Base-by-base conservation (phyloP, 2,113 vertebrate species). In the Cyphomyrus plagiostoma region DNA sequence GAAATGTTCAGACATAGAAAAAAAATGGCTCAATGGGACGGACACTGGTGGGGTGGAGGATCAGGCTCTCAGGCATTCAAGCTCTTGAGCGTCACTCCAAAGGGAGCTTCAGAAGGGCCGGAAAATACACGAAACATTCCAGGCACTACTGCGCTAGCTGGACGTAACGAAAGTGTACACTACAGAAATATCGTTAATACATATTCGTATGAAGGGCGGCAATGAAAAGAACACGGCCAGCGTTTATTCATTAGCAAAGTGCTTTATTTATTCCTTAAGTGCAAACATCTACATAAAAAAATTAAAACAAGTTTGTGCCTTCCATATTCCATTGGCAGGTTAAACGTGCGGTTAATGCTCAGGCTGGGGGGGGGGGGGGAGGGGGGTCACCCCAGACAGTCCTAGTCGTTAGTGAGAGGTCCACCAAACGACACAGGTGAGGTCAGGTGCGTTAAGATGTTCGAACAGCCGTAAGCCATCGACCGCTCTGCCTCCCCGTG, bases 201-300 rank as follows among this genome's bases (percentile, higher is more conserved):
- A 77, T 88, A 90, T 89, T 90, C 89, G 91, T 91, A 90, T 89
- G 91, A 85, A 83, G 35, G 21, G 88, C 90, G 45, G 87, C 83
- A 91, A 89, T 92, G 91, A 90, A 93, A 94, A 91, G 23, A 94
- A 94, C 89, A 92, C 86, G 93, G 93, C 91, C 87, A 77, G 90
- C 88, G 92, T 90, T 87, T 91, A 80, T 92, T 92, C 88, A 94
- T 93, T 93, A 94, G 93, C 93, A 93, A 93, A 93, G 19, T 1
- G 7, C 89, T 92, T 92, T 92, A 90, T 92, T 92, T 89, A 50
- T 89, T 95, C 94, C 90, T 93, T 93, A 92, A 95, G 96, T 95
- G 96, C 94, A 96, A 92, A 96, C 92, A 94, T 96, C 96, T 96
- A 97, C 96, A 97, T 94, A 94, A 94, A 95, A 96, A 94, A 93